These are phyloP conservation scores for Thripadectes ignobilis DNA, from an alignment of 2,797 vertebrate genomes.

Conservation along the genomic window DNA sequence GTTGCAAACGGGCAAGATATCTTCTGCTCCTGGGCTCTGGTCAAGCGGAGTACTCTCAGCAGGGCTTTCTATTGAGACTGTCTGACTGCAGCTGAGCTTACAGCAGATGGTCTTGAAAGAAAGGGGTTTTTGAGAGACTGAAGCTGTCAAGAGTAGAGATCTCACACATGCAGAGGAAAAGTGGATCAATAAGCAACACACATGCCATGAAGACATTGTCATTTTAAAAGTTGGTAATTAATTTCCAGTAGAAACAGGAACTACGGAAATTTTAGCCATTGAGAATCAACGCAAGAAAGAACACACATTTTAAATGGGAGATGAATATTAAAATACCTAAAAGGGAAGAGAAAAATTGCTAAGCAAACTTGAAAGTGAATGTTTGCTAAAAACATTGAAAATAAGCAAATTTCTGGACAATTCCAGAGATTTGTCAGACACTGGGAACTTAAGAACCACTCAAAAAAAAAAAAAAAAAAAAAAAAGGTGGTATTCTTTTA, in stretches of 20 bases:
- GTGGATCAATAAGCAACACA: neutral
- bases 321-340: neutral
- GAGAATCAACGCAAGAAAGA: neutral
- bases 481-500: neutral
- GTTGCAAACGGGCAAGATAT: neutral
- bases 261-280: neutral
- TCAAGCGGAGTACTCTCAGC: neutral
- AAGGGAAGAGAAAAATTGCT: neutral
- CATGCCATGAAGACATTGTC: neutral
- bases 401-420: neutral
- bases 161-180: neutral
- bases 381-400: neutral
- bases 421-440: neutral
- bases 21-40: neutral
- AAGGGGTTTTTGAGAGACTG: neutral
- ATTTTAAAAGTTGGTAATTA: neutral
- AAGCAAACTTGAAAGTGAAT: neutral
- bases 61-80: neutral
- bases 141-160: neutral
- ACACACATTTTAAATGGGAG: neutral
- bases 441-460: neutral
- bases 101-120: neutral
- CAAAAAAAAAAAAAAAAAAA: neutral
- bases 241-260: neutral
- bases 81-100: neutral